phyloP scores from a whole-genome alignment of 2,113 vertebrate species.

The Lepus timidus region DNA sequence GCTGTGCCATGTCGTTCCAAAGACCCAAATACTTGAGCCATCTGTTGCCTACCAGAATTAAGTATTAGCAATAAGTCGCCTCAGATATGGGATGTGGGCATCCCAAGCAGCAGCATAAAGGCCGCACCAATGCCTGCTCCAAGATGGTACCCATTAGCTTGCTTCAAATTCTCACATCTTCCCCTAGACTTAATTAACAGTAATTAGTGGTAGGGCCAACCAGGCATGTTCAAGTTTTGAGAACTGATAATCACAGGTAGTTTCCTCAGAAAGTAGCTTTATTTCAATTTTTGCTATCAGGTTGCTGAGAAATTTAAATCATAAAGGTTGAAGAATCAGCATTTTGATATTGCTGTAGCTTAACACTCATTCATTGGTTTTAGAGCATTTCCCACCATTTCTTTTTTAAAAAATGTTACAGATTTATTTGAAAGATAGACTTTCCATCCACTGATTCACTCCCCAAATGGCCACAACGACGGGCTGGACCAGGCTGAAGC shows the following conservation, averaged over 20 bases:
- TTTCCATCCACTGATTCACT: no score
- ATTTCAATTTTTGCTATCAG: background rate
- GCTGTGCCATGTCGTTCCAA: no score
- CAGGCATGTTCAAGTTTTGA: background rate
- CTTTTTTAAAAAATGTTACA: no score
- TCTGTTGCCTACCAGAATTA: no score
- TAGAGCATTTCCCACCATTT: slow-evolving; percentile 24
- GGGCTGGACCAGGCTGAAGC: no score
- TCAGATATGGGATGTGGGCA: no score
- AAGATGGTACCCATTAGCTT: background rate
- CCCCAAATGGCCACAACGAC: no score
- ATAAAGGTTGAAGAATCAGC: background rate
- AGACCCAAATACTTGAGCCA: no score
- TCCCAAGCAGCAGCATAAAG: no score
- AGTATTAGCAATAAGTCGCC: no score
- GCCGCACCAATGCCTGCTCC: no score
- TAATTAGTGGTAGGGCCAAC: background rate
- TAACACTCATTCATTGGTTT: background rate
- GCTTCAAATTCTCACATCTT: background rate
- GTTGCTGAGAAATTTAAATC: background rate
- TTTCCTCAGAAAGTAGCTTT: background rate
- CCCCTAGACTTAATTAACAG: background rate
- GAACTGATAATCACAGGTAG: background rate
- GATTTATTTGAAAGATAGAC: no score
- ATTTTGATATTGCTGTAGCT: background rate